These are phyloP conservation scores for Rhincodon typus DNA, from an alignment of 2,797 vertebrate genomes.

Conservation along the genomic window DNA sequence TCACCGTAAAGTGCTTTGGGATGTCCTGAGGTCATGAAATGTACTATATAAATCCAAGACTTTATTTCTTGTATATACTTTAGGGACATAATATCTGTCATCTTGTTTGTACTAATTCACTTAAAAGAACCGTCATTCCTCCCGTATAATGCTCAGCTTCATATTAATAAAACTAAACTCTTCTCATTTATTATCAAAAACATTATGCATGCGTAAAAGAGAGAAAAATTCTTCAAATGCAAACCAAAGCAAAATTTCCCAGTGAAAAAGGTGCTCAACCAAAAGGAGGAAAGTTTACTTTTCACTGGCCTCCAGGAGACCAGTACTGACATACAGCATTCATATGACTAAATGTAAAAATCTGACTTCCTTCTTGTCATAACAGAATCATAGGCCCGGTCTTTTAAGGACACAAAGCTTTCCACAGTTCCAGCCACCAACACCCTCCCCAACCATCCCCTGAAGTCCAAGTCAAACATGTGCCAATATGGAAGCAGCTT, in stretches of 20 bases:
- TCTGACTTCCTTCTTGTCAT: background rate
- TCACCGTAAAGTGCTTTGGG: background rate
- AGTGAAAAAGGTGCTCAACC: background rate
- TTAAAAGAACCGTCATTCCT: background rate
- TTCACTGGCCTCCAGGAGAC: background rate
- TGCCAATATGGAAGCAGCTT: background rate
- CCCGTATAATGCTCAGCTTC: background rate
- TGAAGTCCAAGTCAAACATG: background rate
- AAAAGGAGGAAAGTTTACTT: background rate
- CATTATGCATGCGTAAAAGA: background rate
- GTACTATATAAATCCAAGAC: background rate
- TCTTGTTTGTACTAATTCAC: background rate
- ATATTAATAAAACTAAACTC: background rate
- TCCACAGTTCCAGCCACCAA: too few species aligned
- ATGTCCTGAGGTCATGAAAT: background rate
- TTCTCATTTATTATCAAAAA: background rate
- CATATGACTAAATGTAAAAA: background rate
- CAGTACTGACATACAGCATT: background rate
- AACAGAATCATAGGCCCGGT: background rate
- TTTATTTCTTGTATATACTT: background rate
- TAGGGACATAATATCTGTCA: background rate
- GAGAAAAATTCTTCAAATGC: background rate
- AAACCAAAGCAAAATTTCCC: background rate
- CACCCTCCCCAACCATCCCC: background rate
- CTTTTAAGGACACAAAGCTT: background rate